phyloP scores from a whole-genome alignment of 2,113 vertebrate species.

The Triplophysa dalaica region DNA sequence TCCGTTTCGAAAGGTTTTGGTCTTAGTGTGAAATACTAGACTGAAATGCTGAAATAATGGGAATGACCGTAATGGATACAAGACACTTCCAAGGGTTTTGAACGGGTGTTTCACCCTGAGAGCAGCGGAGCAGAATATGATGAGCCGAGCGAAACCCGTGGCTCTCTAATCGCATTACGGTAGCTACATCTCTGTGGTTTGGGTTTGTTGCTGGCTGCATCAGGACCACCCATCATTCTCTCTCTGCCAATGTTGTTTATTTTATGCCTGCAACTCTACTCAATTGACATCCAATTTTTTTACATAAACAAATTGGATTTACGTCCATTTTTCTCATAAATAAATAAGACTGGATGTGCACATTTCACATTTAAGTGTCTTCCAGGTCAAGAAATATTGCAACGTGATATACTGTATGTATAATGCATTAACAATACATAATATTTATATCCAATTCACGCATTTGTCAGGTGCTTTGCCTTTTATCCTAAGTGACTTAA shows the following conservation, averaged over 20 bases:
- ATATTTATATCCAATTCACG: too few relatives aligned
- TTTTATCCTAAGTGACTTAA: too few relatives aligned
- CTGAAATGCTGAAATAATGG: neutral
- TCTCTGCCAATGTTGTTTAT: neutral
- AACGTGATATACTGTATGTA: too few relatives aligned
- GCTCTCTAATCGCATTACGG: neutral
- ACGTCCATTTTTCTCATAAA: too few relatives aligned
- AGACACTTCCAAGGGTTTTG: neutral
- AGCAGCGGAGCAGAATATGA: conserved; percentile 5
- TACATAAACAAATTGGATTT: too few relatives aligned
- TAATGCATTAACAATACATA: too few relatives aligned
- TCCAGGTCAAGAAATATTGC: too few relatives aligned
- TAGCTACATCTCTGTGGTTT: neutral
- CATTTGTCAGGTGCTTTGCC: too few relatives aligned
- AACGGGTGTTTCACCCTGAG: neutral
- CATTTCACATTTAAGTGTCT: too few relatives aligned
- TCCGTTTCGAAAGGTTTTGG: neutral
- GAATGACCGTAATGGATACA: conserved; percentile 12
- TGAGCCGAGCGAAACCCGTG: neutral
- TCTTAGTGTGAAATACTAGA: neutral
- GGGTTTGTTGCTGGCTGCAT: neutral
- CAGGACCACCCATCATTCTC: conserved; percentile 14
- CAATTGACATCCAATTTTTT: too few relatives aligned
- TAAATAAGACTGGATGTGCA: too few relatives aligned
- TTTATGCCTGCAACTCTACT: neutral